A percentile compares a stretch with the other conserved stretches of the same genome.
These are phyloP conservation scores for Pangasianodon gigas DNA, from an alignment of 2,113 vertebrate species.

Conservation along the genomic window DNA sequence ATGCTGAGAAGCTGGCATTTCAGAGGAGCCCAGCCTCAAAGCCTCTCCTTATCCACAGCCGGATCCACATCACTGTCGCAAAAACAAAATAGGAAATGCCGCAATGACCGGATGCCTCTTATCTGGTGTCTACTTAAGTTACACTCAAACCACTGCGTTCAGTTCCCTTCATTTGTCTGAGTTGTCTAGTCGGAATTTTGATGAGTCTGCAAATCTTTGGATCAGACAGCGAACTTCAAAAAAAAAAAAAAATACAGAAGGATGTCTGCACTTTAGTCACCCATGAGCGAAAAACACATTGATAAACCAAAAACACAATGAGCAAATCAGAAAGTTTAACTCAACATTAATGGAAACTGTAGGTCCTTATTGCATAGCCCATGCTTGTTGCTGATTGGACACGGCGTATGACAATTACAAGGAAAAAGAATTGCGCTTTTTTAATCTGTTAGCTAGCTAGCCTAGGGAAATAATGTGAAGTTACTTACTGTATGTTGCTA, in stretches of 20 bases:
- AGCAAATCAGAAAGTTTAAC: background rate
- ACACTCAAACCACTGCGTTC: background rate
- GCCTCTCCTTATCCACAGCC: background rate
- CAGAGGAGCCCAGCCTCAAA: background rate
- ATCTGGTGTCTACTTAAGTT: background rate
- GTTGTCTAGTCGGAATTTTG: background rate
- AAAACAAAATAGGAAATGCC: background rate
- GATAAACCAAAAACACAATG: background rate
- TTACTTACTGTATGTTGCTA: background rate
- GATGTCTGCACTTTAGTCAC: background rate
- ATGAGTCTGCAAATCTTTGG: background rate
- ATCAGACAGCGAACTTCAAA: background rate
- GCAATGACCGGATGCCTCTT: background rate
- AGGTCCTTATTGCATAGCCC: background rate
- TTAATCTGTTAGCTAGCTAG: no score
- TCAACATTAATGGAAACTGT: background rate
- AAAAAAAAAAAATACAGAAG: background rate
- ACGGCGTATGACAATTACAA: background rate
- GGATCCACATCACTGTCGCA: background rate
- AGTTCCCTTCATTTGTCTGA: background rate
- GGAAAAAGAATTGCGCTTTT: background rate
- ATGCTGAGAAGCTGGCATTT: conserved; percentile 18
- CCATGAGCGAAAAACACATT: background rate
- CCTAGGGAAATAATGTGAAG: background rate
- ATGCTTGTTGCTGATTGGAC: background rate